Conservation (phyloP, 2,797 vertebrate genomes). For the Threskiornis aethiopicus region DNA sequence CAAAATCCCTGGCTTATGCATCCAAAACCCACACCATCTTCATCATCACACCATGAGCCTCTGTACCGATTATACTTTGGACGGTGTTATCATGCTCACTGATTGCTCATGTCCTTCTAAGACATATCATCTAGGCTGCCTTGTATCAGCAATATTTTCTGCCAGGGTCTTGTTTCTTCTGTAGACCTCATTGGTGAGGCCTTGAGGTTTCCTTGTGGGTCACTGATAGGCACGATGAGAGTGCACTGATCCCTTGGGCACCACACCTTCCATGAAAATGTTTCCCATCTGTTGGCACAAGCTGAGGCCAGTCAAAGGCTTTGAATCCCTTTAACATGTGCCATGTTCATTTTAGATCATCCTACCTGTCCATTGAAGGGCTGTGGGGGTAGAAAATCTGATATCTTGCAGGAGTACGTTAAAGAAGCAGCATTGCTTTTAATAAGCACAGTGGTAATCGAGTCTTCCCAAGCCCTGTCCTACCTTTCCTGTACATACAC, state of each 20-base stretch:
- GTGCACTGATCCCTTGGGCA: background rate
- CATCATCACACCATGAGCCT: background rate
- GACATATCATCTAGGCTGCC: background rate
- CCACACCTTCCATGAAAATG: background rate
- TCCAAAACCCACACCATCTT: background rate
- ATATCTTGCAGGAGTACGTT: background rate
- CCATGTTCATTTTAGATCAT: background rate
- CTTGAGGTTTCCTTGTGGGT: background rate
- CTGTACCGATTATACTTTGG: too few species aligned
- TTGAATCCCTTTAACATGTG: background rate
- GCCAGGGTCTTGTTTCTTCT: background rate
- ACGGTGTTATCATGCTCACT: rapidly evolving
- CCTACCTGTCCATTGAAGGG: background rate
- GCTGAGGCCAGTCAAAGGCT: background rate
- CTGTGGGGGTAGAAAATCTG: background rate
- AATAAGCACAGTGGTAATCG: rapidly evolving
- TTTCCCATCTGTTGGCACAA: background rate
- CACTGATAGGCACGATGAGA: rapidly evolving
- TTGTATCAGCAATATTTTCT: background rate
- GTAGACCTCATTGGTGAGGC: too few species aligned
- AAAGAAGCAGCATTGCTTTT: background rate
- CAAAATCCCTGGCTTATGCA: background rate
- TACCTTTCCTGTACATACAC: background rate
- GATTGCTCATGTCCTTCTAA: background rate
- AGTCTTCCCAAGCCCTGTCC: background rate